Base-by-base conservation (phyloP, 2,888 invertebrate species). In the Agrotis clavis region DNA sequence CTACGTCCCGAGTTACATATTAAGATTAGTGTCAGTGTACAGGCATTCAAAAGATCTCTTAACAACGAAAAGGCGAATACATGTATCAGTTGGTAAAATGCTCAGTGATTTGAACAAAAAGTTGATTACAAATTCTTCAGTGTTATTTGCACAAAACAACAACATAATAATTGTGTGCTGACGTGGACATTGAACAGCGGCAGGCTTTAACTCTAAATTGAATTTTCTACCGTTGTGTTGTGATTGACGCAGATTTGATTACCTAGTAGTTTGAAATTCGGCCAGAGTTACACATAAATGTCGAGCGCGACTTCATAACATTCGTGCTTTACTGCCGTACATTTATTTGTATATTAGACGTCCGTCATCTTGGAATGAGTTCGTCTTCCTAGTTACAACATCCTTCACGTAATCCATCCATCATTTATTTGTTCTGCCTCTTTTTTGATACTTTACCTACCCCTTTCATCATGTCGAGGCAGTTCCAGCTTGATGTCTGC, bases 221-320 rank as follows among this genome's bases (percentile, higher is more conserved):
- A 51, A 71, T 62, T 74, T 35, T n/a, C 21, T 54, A 25, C 35
- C 41, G 48, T 50, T n/a, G 50, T 19, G 30, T 19, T 67, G 14
- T 72, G 50, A 57, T 35, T 51, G 67, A 75, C 50, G 50, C n/a
- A 45, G 30, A 66, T 50, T 73, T 54, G 21, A 74, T 63, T 47
- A n/a, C n/a, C n/a, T n/a, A 62, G 63, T 47, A 41, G 21, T 48
- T 47, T 74, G 53, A 18, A 71, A 18, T 47, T 25, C 64, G 2
- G 14, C n/a, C 3, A 14, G 25, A 45, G 60, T 71, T 61, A 21
- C 7, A 25, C 21, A 35, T 54, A 21, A 14, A 41, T 35, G 45
- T 60, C 25, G 56, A 21, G 21, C 25, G 45, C 18, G 25, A 19
- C 30, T 51, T 50, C 18, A 19, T 14, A 41, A 35, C 47, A 21